Evolutionary conservation across 1,140 invertebrate species (phyloP).

Genomic region (Luehdorfia chinensis): DNA sequence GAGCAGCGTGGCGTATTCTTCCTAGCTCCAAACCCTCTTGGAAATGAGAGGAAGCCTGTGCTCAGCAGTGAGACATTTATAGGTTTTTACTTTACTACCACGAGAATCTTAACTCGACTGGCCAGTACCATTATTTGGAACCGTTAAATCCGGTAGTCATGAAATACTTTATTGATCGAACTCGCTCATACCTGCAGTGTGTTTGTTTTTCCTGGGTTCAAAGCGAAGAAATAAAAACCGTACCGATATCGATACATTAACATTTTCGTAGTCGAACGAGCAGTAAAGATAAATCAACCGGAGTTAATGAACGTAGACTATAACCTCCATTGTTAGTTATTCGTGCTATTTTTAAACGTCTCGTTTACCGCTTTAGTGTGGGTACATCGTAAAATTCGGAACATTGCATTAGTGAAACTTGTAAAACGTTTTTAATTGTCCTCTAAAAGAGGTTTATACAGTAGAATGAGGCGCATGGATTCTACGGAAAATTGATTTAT

Average conservation of each 20-base stretch:
- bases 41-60: no score
- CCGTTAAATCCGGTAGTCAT: not conserved
- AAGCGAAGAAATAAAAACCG: slow-evolving; percentile 26
- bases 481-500: slow-evolving; percentile 34
- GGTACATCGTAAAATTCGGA: slow-evolving; percentile 43
- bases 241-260: slow-evolving; percentile 17
- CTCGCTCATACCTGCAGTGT: no score
- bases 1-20: no score
- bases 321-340: slow-evolving; percentile 39
- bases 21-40: no score
- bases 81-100: no score
- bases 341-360: slow-evolving; percentile 28
- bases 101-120: no score
- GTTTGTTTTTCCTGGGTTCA: slow-evolving; percentile 20
- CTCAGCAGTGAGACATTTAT: no score
- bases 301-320: slow-evolving; percentile 26
- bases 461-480: slow-evolving; percentile 33
- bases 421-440: slow-evolving; percentile 56
- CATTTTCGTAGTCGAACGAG: slow-evolving; percentile 23
- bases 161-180: slow-evolving; percentile 1
- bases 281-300: slow-evolving; percentile 31
- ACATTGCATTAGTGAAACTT: slow-evolving; percentile 36
- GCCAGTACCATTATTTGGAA: not conserved
- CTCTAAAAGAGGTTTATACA: slow-evolving; percentile 56
- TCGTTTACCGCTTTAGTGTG: slow-evolving; percentile 21